These are phyloP conservation scores for Scaptomyza caliginosa DNA, from an alignment of 2,888 invertebrate genomes.

Conservation along the genomic window DNA sequence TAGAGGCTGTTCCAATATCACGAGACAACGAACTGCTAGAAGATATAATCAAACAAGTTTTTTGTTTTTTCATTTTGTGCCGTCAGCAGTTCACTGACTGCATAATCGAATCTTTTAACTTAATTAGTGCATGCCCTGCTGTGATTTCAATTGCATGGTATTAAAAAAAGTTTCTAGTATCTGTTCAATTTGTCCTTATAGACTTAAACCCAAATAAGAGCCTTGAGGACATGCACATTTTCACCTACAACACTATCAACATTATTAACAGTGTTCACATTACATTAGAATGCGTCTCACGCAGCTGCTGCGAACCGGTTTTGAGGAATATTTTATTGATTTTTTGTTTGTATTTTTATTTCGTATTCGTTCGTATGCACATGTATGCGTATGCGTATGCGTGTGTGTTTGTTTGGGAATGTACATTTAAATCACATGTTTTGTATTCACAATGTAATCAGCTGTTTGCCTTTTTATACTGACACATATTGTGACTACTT, in stretches of 20 bases:
- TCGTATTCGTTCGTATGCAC: constrained; percentile 1
- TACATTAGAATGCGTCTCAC: constrained; percentile 42
- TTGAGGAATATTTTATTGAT: constrained; percentile 41
- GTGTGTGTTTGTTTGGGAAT: background rate
- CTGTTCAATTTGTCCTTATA: constrained; percentile 23
- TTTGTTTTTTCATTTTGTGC: background rate
- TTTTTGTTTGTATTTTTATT: constrained; percentile 21
- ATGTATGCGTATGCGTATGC: background rate
- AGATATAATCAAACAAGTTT: constrained; percentile 14
- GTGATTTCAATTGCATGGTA: constrained; percentile 32
- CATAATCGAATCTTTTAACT: background rate
- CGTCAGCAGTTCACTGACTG: constrained; percentile 18
- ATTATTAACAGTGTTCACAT: constrained; percentile 19
- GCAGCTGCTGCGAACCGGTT: constrained; percentile 51
- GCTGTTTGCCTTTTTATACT: constrained; percentile 50
- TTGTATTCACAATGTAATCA: constrained; percentile 40
- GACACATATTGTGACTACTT: constrained; percentile 41
- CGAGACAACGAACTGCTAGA: background rate
- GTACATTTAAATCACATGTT: constrained; percentile 19
- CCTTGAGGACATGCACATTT: constrained; percentile 3
- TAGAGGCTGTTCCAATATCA: background rate
- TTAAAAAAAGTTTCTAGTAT: constrained; percentile 5
- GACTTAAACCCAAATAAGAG: constrained; percentile 13
- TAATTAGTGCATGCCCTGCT: constrained; percentile 45
- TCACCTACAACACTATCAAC: constrained; percentile 19